A percentile compares a stretch with the other conserved stretches of the same genome.
phyloP scores from a whole-genome alignment of 2,113 vertebrate species.

The Brienomyrus longianalis region DNA sequence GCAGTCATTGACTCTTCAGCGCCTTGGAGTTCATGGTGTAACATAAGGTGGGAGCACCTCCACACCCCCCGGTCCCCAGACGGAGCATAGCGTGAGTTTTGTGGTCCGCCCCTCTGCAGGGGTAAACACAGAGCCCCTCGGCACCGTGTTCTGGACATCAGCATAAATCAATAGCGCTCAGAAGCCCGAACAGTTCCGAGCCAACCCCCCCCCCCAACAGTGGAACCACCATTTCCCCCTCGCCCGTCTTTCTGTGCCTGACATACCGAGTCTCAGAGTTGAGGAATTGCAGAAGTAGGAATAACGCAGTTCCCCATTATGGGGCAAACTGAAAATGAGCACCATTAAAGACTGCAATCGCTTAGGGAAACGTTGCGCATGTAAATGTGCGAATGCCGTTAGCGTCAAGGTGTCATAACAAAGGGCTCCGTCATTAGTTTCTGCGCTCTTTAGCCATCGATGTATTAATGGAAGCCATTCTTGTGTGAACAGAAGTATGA shows the following conservation, averaged over 20 bases:
- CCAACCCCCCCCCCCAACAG: neutral
- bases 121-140: neutral
- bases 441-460: neutral
- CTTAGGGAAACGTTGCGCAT: neutral
- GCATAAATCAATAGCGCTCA: neutral
- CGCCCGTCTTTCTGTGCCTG: neutral
- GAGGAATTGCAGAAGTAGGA: neutral
- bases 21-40: neutral
- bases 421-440: neutral
- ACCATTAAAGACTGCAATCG: neutral
- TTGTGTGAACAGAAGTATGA: neutral
- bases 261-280: neutral
- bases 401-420: neutral
- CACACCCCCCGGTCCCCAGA: neutral
- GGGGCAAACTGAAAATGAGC: neutral
- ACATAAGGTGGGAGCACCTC: neutral
- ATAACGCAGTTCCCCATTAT: neutral
- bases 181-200: neutral
- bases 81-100: neutral
- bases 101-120: neutral
- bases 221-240: neutral
- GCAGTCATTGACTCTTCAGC: neutral
- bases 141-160: neutral
- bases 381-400: neutral
- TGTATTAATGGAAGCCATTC: neutral